Base-by-base conservation (phyloP, 2,888 invertebrate species). In the Agrilus mali region DNA sequence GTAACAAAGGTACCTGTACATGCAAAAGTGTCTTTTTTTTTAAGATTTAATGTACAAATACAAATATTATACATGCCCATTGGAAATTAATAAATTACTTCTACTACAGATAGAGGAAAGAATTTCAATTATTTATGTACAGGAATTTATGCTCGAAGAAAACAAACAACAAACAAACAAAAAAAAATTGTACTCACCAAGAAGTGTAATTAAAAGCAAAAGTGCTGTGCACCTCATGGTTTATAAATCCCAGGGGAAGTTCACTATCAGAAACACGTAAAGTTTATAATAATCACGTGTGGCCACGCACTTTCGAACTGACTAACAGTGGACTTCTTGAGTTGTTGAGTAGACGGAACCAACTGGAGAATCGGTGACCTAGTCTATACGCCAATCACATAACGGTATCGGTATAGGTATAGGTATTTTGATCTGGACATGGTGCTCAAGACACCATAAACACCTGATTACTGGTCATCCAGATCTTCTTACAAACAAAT, bases 381-480 rank as follows among this genome's bases (percentile, higher is more conserved):
- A 51, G 47, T 50, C 51, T 38, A 42, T 47, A 39, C 50, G 35
- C 50, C 49, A 51, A 51, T 48, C 49, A 40, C 44, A 43, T 50
- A 51, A 51, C 51, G 50, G 50, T 49, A 48, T 41, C 49, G 36
- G 37, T 41, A 27, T 27, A 3, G 27, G 27, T 27, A 10, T 27
- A 10, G 27, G 27, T 27, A 27, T 27, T 20, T 20, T 27, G 10
- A 27, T 27, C 27, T 27, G 27, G 2, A 27, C 27, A 4, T 27
- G 27, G 27, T 27, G 8, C 27, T 27, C 27, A 27, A 27, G 10
- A 27, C 27, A 27, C 27, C 27, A 27, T 27, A 27, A 27, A 27
- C 27, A 27, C 27, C 8, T 27, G 10, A 27, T 27, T 10, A 27
- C 27, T 27, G 27, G 5, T 5, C 27, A 27, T 27, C 27, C 27